These are phyloP conservation scores for Notamacropus eugenii DNA, from an alignment of 2,797 vertebrate genomes.

Conservation along the genomic window DNA sequence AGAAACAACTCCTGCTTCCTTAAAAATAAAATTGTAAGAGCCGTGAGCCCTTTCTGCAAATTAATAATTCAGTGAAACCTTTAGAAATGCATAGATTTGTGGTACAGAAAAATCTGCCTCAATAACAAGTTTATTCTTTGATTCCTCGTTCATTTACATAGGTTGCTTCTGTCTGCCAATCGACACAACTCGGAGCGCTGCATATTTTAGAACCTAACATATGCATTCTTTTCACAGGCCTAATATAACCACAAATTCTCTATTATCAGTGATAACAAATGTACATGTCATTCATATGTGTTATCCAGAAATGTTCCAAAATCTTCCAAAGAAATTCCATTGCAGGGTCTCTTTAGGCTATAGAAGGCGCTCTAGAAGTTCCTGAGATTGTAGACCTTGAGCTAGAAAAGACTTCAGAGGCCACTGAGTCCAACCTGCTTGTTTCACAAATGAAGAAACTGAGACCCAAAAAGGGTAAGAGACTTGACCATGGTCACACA, in stretches of 20 bases:
- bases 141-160: slow-evolving; percentile 75
- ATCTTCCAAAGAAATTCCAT: neutral
- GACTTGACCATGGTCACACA: neutral
- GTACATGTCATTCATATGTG: neutral
- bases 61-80: slow-evolving; percentile 78
- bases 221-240: slow-evolving; percentile 69
- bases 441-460: neutral
- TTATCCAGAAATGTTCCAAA: neutral
- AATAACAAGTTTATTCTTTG: slow-evolving; percentile 72
- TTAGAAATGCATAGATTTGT: slow-evolving; percentile 73
- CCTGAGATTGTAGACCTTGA: neutral
- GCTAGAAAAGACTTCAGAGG: no score
- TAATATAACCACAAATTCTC: slow-evolving; percentile 27
- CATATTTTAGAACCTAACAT: slow-evolving; percentile 76
- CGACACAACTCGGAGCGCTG: slow-evolving; percentile 64
- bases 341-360: neutral
- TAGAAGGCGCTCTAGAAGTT: neutral
- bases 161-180: slow-evolving; percentile 71
- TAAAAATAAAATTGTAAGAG: slow-evolving; percentile 66
- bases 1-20: slow-evolving; percentile 15
- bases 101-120: slow-evolving; percentile 60
- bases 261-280: slow-evolving; percentile 56
- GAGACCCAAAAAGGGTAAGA: neutral
- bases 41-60: slow-evolving; percentile 64
- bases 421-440: neutral